Percentiles rank a stretch among this genome's conserved stretches.
These are phyloP conservation scores for Astreopora myriophthalma DNA, from an alignment of 64 coral and sea anemone genomes.

Conservation along the genomic window DNA sequence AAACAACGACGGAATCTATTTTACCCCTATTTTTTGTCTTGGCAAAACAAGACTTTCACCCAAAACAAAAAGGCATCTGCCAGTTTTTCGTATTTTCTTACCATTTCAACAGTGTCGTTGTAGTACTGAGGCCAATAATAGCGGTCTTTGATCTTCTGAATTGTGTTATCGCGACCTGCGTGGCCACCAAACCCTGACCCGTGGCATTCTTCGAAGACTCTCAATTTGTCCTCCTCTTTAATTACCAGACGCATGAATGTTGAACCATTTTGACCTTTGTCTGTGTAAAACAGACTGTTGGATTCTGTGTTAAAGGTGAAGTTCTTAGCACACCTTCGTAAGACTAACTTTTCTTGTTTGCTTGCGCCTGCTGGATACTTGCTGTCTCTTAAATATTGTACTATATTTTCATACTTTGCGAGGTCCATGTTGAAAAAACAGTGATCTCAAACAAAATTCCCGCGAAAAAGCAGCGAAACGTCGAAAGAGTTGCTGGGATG, in stretches of 20 bases:
- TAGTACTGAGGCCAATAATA: constrained; percentile 58
- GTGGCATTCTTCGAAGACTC: constrained; percentile 48
- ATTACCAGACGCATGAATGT: background rate
- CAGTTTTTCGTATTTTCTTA: constrained; percentile 31
- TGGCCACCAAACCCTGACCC: constrained; percentile 34
- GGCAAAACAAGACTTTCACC: too few relatives aligned
- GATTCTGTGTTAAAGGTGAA: background rate
- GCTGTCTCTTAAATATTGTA: background rate
- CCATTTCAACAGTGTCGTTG: too few relatives aligned
- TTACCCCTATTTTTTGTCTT: too few relatives aligned
- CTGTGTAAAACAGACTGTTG: background rate
- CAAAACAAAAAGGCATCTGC: background rate
- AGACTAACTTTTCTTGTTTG: background rate
- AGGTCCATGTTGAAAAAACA: background rate
- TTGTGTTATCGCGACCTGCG: constrained; percentile 58
- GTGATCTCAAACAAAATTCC: background rate
- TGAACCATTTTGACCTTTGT: background rate
- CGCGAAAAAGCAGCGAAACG: background rate
- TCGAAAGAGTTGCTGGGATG: background rate
- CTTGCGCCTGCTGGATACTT: background rate
- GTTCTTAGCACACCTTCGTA: background rate
- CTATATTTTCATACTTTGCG: constrained; percentile 8
- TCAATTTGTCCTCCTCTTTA: constrained; percentile 28
- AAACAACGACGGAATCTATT: too few relatives aligned
- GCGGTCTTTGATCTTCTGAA: constrained; percentile 34